These are phyloP conservation scores for Subanguina moxae DNA, from an alignment of 1,140 invertebrate species.

Conservation along the genomic window DNA sequence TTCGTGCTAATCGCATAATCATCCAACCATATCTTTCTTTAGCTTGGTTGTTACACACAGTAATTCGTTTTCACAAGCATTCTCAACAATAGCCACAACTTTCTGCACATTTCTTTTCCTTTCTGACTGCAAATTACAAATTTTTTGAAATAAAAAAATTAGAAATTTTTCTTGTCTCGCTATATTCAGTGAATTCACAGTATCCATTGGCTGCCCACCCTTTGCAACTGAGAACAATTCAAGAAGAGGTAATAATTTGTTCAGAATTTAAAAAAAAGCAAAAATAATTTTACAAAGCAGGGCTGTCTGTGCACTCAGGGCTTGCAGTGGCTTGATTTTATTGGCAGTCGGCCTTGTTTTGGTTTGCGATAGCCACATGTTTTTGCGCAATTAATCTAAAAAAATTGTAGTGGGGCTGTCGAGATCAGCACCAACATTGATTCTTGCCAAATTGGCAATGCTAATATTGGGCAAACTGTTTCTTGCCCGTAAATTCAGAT, in stretches of 20 bases:
- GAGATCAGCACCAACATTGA: no score
- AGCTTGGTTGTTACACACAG: no score
- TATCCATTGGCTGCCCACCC: conserved; percentile 39
- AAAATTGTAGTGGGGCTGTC: no score
- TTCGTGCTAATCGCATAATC: no score
- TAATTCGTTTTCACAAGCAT: no score
- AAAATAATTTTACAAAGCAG: conserved; percentile 33
- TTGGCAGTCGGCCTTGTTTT: no score
- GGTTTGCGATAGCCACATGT: conserved; percentile 39
- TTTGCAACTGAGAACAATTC: conserved; percentile 30
- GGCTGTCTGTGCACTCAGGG: conserved; percentile 31
- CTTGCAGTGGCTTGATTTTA: not conserved
- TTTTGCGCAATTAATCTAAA: conserved; percentile 30
- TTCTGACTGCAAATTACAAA: conserved; percentile 18
- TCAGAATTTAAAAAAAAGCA: not conserved
- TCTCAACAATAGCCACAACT: conserved; percentile 36
- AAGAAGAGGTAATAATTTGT: not conserved
- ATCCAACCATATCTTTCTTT: no score
- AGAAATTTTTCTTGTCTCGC: conserved; percentile 9
- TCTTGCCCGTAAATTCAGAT: no score
- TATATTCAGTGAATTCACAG: conserved; percentile 39
- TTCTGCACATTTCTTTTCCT: conserved; percentile 42
- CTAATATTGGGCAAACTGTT: no score
- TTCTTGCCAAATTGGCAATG: no score
- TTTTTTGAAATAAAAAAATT: no score